These are phyloP conservation scores for Rachycentron canadum DNA, from an alignment of 2,797 vertebrate genomes.

Conservation along the genomic window DNA sequence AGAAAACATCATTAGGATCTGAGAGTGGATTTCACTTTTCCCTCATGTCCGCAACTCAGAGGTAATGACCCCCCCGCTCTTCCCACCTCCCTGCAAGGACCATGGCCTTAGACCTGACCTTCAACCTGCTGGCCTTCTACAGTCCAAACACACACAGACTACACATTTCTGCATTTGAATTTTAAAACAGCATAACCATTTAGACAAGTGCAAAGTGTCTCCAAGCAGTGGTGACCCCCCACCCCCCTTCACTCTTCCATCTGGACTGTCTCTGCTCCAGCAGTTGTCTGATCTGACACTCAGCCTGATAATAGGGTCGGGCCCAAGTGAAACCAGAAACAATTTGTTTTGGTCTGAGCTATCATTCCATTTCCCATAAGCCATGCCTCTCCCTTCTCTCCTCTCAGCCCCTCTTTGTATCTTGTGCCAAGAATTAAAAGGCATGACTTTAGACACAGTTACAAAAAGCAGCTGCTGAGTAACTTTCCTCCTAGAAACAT, in stretches of 20 bases:
- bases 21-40: constrained; percentile 82
- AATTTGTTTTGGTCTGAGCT: constrained; percentile 84
- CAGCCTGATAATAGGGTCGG: constrained; percentile 81
- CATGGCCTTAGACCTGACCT: constrained; percentile 81
- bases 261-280: constrained; percentile 78
- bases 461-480: constrained; percentile 86
- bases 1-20: constrained; percentile 86
- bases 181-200: constrained; percentile 47
- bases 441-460: constrained; percentile 84
- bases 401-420: constrained; percentile 82
- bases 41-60: constrained; percentile 74
- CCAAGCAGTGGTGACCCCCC: constrained; percentile 42
- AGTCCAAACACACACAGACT: constrained; percentile 37
- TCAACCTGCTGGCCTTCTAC: constrained; percentile 68
- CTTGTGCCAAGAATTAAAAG: constrained; percentile 86
- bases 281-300: constrained; percentile 83
- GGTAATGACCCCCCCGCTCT: constrained; percentile 57
- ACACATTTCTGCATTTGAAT: constrained; percentile 30
- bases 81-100: constrained; percentile 45
- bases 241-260: constrained; percentile 58
- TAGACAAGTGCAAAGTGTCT: constrained; percentile 58
- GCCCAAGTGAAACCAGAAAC: constrained; percentile 84
- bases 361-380: constrained; percentile 86
- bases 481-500: constrained; percentile 76
- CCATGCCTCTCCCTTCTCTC: constrained; percentile 83